phyloP scores from a whole-genome alignment of 2,113 vertebrate genomes.

The Xyrauchen texanus region DNA sequence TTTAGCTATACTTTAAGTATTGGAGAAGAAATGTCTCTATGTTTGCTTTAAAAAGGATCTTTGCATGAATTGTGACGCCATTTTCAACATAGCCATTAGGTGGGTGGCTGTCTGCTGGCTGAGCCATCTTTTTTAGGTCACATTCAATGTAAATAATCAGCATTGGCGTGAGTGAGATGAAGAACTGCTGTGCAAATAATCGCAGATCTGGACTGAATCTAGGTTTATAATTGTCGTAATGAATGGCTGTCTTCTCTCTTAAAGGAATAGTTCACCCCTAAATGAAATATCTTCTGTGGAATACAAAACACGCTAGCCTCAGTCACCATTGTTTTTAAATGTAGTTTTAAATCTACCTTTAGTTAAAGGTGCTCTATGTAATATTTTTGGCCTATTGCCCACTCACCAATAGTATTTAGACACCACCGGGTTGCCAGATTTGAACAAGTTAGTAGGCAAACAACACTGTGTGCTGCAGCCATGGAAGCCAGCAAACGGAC shows the following conservation, averaged over 20 bases:
- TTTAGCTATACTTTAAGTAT: background rate
- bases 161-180: conserved; percentile 27
- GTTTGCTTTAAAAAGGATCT: background rate
- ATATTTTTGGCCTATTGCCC: too few relatives aligned
- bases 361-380: too few relatives aligned
- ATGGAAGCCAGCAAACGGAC: too few relatives aligned
- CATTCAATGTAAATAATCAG: conserved; percentile 51
- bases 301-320: too few relatives aligned
- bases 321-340: too few relatives aligned
- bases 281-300: too few relatives aligned
- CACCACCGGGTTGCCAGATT: too few relatives aligned
- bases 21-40: background rate
- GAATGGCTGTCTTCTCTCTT: conserved; percentile 36
- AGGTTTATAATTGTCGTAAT: conserved; percentile 54
- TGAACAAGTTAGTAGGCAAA: too few relatives aligned
- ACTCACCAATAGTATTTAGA: too few relatives aligned
- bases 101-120: background rate
- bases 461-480: too few relatives aligned
- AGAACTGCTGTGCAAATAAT: conserved; percentile 54
- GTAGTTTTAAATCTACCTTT: too few relatives aligned
- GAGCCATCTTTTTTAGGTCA: conserved; percentile 30
- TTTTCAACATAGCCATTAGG: conserved; percentile 26
- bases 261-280: too few relatives aligned
- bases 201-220: conserved; percentile 27
- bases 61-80: background rate